phyloP scores from a whole-genome alignment of 1,140 invertebrate species.

The Caenorhabditis latens region DNA sequence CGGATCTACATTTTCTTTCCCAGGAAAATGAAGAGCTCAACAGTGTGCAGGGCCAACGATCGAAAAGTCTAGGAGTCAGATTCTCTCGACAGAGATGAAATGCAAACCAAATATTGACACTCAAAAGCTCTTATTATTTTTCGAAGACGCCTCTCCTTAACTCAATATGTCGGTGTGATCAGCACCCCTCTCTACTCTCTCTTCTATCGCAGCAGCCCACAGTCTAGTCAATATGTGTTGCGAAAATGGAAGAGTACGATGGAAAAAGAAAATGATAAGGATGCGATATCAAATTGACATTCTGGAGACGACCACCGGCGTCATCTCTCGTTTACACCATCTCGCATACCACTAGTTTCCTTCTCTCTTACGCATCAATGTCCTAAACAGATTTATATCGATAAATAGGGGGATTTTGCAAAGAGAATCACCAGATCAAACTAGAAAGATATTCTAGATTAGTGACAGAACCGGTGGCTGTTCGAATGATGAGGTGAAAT shows the following conservation, averaged over 20 bases:
- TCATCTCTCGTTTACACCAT: neutral
- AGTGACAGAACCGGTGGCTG: neutral
- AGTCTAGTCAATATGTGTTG: slow-evolving; percentile 36
- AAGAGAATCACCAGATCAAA: neutral
- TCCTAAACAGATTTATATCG: neutral
- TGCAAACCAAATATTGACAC: slow-evolving; percentile 45
- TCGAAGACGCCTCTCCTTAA: slow-evolving; percentile 25
- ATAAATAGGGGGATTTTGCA: neutral
- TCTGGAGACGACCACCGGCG: neutral
- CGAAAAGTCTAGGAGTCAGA: slow-evolving; percentile 9
- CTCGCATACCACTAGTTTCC: neutral
- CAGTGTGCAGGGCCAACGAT: slow-evolving; percentile 2
- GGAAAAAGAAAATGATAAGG: neutral
- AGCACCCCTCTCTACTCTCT: neutral
- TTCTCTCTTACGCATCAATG: neutral
- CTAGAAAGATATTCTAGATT: neutral
- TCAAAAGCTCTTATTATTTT: slow-evolving; percentile 40
- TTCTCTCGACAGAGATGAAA: slow-evolving; percentile 19
- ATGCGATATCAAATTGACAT: slow-evolving; percentile 4
- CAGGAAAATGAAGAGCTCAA: neutral
- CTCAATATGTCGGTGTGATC: slow-evolving; percentile 38
- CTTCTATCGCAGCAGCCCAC: slow-evolving; percentile 11
- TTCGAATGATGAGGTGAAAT: neutral
- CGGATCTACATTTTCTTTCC: neutral
- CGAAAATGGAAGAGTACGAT: slow-evolving; percentile 7